Conservation (phyloP, 64 coral and sea anemone species). For the Pocillopora damicornis region DNA sequence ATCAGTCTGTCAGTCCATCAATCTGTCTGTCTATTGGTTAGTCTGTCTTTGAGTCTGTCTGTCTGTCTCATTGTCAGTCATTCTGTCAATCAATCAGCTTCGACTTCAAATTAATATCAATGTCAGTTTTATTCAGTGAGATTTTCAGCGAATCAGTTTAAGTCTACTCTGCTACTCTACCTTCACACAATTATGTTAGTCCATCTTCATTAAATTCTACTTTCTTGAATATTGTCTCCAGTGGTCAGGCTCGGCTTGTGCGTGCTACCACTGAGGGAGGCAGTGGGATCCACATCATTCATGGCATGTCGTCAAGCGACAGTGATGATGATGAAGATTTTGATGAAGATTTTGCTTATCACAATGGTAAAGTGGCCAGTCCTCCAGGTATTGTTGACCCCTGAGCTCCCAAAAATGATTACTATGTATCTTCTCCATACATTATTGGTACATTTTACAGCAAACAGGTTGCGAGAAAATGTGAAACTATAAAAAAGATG, state of each 20-base stretch:
- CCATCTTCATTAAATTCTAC: no score
- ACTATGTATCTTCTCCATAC: no score
- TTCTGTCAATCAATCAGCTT: neutral
- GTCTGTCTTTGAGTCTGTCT: neutral
- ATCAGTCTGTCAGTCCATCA: neutral
- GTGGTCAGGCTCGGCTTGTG: slow-evolving; percentile 76
- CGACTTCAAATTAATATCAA: neutral
- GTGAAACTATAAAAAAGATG: no score
- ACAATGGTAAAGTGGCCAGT: slow-evolving; percentile 25
- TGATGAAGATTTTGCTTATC: slow-evolving; percentile 69
- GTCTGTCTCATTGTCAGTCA: no score
- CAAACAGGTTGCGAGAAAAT: no score
- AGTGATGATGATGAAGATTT: slow-evolving; percentile 59
- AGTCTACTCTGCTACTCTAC: neutral
- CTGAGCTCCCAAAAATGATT: no score
- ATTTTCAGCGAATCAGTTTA: neutral
- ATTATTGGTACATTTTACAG: no score
- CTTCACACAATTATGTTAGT: no score
- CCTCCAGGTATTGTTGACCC: slow-evolving; percentile 40
- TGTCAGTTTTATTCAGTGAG: neutral
- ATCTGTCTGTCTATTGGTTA: neutral
- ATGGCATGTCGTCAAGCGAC: slow-evolving; percentile 58
- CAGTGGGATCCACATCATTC: slow-evolving; percentile 72
- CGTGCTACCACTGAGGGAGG: slow-evolving; percentile 49
- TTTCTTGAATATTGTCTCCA: neutral